Evolutionary conservation across 2,113 vertebrate species (phyloP), one percentile per base, ranked within the genome.

Genomic region (Phocoena sinus): DNA sequence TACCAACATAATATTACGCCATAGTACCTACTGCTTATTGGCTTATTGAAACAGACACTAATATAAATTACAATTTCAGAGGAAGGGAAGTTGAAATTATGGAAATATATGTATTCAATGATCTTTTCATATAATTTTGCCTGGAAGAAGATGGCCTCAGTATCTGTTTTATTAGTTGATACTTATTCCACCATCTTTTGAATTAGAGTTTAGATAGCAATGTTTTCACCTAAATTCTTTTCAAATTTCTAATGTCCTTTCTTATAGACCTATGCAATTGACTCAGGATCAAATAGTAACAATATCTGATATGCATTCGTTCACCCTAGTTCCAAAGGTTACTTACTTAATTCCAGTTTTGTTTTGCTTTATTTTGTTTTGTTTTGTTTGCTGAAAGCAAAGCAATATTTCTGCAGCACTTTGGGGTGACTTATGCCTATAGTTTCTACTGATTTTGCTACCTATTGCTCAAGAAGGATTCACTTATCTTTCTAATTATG

Each of bases 351-450:
- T 91, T 33, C 17, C 28, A 38, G 80, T 71, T 33, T 95, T 96
- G 33, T 80, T 65, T 94, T 73, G 18, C 41, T 41, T 41, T 41
- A 41, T 13, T 82, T 62, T 82, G 58, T 41, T 67, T 88, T 96
- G 33, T 80, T 82, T 41, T 82, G 58, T 41, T 67, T 88, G 28
- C 47, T n/a, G 15, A 92, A 96, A 96, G 53, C 53, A 95, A 84
- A 96, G 44, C 50, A 95, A 97, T 53, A 96, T 93, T 94, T 97
- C 89, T 89, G 8, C 9, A 67, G 77, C 38, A 81, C 13, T 41
- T 73, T 36, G 4, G 18, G 44, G 33, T 62, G 95, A 60, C 31
- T 93, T 80, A 71, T 36, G 53, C 44, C 44, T 81, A 20, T 50
- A 86, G 74, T 71, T 83, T 74, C 33, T 95, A 38, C 90, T 17